Conservation (phyloP, 92 coral and sea anemone genomes). For the Anthopleura xanthogrammica region DNA sequence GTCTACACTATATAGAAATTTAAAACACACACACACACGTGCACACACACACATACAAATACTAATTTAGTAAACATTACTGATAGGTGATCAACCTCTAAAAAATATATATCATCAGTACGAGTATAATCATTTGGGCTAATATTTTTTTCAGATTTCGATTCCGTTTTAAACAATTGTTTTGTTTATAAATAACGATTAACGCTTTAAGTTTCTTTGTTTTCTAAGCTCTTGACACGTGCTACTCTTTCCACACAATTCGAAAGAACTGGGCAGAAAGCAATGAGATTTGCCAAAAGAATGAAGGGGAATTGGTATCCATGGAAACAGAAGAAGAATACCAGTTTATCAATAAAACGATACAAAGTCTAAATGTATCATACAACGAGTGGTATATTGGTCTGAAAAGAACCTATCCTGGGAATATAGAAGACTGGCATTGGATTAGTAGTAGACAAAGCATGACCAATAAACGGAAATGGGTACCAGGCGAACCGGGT, state of each 20-base stretch:
- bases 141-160: no score
- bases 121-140: no score
- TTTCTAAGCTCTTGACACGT: background rate
- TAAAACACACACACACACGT: no score
- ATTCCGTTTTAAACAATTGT: no score
- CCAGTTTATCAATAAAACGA: constrained; percentile 7
- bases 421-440: background rate
- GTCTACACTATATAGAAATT: no score
- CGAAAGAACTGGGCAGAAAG: background rate
- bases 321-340: constrained; percentile 24
- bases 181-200: no score
- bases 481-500: background rate
- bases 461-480: background rate
- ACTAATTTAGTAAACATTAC: no score
- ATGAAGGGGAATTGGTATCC: constrained; percentile 3
- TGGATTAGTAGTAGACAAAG: background rate
- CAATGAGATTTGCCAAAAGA: no score
- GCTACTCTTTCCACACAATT: background rate
- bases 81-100: no score
- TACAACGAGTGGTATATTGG: constrained; percentile 14
- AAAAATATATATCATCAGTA: no score
- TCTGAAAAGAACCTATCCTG: no score
- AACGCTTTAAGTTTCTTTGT: background rate
- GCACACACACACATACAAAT: no score
- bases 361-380: background rate